Evolutionary conservation across 2,113 vertebrate species (phyloP).

Genomic region (Aramus guarauna): DNA sequence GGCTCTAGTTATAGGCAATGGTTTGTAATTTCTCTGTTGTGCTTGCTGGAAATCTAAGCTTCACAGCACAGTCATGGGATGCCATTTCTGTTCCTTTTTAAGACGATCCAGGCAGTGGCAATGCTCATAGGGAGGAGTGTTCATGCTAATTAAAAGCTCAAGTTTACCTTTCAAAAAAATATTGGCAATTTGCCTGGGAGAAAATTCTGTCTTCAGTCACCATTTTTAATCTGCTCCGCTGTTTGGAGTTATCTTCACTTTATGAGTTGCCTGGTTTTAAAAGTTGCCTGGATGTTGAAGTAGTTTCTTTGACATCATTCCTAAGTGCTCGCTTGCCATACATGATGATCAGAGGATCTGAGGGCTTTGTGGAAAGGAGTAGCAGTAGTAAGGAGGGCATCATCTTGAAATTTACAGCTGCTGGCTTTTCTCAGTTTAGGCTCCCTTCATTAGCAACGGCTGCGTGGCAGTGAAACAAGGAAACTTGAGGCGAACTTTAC

Average conservation of each 20-base stretch:
- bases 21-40: neutral
- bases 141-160: conserved; percentile 65
- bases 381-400: neutral
- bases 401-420: conserved; percentile 19
- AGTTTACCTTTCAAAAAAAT: conserved; percentile 44
- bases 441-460: neutral
- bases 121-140: conserved; percentile 11
- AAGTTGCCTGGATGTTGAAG: conserved; percentile 37
- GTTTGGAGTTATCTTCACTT: conserved; percentile 13
- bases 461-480: neutral
- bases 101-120: conserved; percentile 2
- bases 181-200: conserved; percentile 42
- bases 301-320: conserved; percentile 21
- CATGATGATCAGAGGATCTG: conserved; percentile 19
- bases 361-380: neutral
- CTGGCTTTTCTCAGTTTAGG: neutral
- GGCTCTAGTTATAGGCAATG: neutral
- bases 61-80: neutral
- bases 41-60: neutral
- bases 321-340: conserved; percentile 16
- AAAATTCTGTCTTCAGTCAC: conserved; percentile 29
- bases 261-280: conserved; percentile 23
- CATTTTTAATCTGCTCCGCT: conserved; percentile 52
- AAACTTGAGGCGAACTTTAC: neutral
- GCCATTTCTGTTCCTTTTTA: conserved; percentile 47